These are phyloP conservation scores for Nomada flava DNA, from an alignment of 2,888 invertebrate species.

Conservation along the genomic window DNA sequence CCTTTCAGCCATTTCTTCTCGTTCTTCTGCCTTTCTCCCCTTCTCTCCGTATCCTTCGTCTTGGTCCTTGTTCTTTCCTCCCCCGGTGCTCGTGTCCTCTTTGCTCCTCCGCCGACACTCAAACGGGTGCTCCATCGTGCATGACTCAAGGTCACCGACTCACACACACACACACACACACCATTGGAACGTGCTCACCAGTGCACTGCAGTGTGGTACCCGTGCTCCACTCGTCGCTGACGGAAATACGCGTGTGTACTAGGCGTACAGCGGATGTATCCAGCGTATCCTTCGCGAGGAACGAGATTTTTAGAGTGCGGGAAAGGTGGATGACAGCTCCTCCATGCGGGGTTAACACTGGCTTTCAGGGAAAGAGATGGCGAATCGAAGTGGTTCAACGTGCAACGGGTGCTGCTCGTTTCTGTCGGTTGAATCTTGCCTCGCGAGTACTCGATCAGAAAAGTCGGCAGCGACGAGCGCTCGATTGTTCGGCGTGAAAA, in stretches of 20 bases:
- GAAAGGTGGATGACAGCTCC: neutral
- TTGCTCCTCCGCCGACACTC: constrained; percentile 48
- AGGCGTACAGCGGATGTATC: constrained; percentile 34
- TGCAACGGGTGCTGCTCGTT: constrained; percentile 4
- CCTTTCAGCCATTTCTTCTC: constrained; percentile 21
- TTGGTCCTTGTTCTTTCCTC: constrained; percentile 43
- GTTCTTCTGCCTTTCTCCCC: constrained; percentile 25
- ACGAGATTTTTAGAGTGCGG: constrained; percentile 19
- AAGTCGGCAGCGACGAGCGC: neutral
- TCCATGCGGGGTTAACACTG: neutral
- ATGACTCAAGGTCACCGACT: constrained; percentile 76
- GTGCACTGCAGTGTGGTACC: neutral
- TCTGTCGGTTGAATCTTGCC: constrained; percentile 3
- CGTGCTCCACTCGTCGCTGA: constrained; percentile 3
- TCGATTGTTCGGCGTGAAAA: neutral
- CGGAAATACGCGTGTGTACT: constrained; percentile 11
- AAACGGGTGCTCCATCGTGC: constrained; percentile 67
- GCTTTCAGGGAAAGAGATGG: neutral
- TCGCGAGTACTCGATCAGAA: neutral
- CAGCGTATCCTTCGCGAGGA: constrained; percentile 24
- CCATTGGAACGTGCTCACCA: constrained; percentile 27
- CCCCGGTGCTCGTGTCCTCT: constrained; percentile 20
- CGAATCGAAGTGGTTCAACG: neutral
- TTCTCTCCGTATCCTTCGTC: constrained; percentile 43
- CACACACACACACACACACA: constrained; percentile 53